phyloP scores from a whole-genome alignment of 53 echinoderm and acorn worm species.

The Antedon mediterranea region DNA sequence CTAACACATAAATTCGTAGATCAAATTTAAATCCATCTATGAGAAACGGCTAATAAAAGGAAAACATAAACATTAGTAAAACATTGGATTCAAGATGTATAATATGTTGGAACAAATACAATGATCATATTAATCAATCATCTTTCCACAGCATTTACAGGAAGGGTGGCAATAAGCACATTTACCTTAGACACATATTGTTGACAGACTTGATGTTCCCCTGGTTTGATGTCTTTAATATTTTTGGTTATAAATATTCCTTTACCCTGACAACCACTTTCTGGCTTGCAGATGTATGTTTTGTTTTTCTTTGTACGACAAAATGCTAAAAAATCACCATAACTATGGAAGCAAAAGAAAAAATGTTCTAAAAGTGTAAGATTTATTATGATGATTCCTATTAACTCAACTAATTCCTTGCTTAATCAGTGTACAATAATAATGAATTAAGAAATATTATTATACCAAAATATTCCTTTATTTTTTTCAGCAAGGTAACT shows the following conservation, averaged over 20 bases:
- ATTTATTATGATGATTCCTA: no score
- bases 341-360: slow-evolving; percentile 31
- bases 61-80: background rate
- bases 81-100: background rate
- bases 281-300: slow-evolving; percentile 95
- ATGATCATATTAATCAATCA: no score
- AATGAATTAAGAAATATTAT: no score
- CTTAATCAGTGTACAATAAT: no score
- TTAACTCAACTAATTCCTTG: no score
- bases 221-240: slow-evolving; percentile 94
- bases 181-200: slow-evolving; percentile 93
- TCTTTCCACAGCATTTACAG: no score
- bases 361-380: no score
- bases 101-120: background rate
- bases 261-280: slow-evolving; percentile 97
- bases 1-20: slow-evolving; percentile 77
- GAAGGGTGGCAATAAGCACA: no score
- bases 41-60: slow-evolving; percentile 56
- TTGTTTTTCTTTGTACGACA: slow-evolving; percentile 98
- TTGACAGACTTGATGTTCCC: slow-evolving; percentile 93
- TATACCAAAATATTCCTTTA: no score
- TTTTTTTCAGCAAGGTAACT: background rate
- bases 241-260: slow-evolving; percentile 96
- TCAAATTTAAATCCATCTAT: slow-evolving; percentile 95
- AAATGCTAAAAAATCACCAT: slow-evolving; percentile 95